A percentile compares a stretch with the other conserved stretches of the same genome.
phyloP scores from a whole-genome alignment of 2,113 vertebrate genomes.

The Pygoscelis antarcticus region DNA sequence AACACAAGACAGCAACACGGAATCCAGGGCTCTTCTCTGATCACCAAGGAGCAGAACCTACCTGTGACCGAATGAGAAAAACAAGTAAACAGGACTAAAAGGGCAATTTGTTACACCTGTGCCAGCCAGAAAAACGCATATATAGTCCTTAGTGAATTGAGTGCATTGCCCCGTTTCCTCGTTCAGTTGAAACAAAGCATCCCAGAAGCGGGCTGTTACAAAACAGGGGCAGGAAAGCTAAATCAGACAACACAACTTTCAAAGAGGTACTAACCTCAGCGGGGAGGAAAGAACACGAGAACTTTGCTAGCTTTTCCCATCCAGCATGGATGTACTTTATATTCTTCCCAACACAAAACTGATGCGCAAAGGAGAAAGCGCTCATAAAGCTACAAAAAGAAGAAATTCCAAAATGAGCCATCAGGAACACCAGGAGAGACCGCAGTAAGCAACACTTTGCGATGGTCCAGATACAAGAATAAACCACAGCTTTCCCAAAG shows the following conservation, averaged over 20 bases:
- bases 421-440: neutral
- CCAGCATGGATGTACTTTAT: neutral
- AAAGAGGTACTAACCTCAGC: neutral
- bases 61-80: neutral
- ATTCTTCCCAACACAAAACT: neutral
- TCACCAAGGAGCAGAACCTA: neutral
- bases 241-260: neutral
- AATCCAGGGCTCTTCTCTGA: neutral
- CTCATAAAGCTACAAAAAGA: neutral
- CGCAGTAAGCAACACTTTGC: rapidly evolving
- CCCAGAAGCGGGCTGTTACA: neutral
- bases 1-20: neutral
- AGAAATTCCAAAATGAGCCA: neutral
- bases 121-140: neutral
- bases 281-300: neutral
- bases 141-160: neutral
- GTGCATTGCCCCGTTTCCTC: neutral
- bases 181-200: conserved; percentile 14
- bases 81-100: conserved; percentile 26
- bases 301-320: neutral
- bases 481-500: neutral
- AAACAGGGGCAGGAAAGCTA: neutral
- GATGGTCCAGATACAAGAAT: neutral
- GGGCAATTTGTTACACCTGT: neutral
- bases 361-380: neutral